Base-by-base conservation (phyloP, 2,113 vertebrate genomes). In the Pontoporia blainvillei region DNA sequence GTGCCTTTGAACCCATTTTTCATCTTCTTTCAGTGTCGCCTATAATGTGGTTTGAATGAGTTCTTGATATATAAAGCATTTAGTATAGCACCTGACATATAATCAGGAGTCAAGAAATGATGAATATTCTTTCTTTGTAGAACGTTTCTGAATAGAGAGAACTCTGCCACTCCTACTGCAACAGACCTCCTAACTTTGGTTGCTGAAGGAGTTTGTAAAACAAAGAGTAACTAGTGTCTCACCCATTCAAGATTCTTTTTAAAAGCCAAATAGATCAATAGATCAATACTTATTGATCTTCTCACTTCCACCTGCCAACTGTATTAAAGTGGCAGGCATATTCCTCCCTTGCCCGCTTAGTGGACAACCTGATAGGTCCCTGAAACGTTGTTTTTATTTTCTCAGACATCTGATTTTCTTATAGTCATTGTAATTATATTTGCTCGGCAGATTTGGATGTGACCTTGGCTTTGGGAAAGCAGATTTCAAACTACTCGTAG, bases 341-440 rank as follows among this genome's bases (percentile, higher is more conserved):
- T 17, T 13, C 23, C 20, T 64, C 7, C 36, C 46, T 76, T 36
- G 17, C 11, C 44, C 4, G 1, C 67, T 36, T 41, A 25, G 9
- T 75, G 64, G 79, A 71, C 67, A 86, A 76, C 91, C 72, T 71
- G 39, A 76, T 75, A 64, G 57, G 69, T 82, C 81, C 44, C 76
- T 93, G 69, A 95, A 96, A 75, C 25, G 2, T 27, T 61, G 44
- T 76, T 86, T 79, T 44, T 57, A 36, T 90, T 97, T 97, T 97
- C 90, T 96, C 94, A 97, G 75, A 97, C 97, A 97, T 98, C 97
- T 98, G 97, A 89, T 98, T 97, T 98, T 97, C 54, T 83, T 95
- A 97, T 97, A 95, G 86, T 98, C 78, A 90, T 96, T 96, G 96
- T 95, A 96, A 97, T 97, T 96, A 96, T 96, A 90, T 97, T 95